These are phyloP conservation scores for Arothron firmamentum DNA, from an alignment of 2,113 vertebrate genomes.

Conservation along the genomic window DNA sequence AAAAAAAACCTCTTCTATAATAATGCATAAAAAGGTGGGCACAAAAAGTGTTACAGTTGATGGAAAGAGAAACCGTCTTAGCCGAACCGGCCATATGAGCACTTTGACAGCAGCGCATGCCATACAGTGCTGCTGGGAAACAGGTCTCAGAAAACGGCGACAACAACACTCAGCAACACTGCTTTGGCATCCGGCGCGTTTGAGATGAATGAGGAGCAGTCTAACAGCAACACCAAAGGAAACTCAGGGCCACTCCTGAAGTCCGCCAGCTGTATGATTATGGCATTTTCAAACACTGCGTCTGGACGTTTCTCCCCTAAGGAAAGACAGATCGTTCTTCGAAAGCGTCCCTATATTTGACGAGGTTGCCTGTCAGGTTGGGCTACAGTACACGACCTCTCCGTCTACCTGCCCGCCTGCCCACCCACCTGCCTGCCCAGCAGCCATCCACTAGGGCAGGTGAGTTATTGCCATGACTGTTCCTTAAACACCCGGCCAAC, in stretches of 20 bases:
- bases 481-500: constrained; percentile 37
- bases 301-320: constrained; percentile 26
- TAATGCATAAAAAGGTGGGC: constrained; percentile 51
- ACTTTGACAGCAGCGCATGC: constrained; percentile 54
- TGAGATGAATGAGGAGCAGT: constrained; percentile 49
- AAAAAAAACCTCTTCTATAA: constrained; percentile 47
- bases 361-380: too few relatives aligned
- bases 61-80: constrained; percentile 51
- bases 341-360: constrained; percentile 32
- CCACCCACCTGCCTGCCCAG: constrained; percentile 17
- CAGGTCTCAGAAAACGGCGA: constrained; percentile 22
- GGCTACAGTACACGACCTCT: too few relatives aligned
- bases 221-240: constrained; percentile 17
- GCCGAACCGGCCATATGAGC: constrained; percentile 62
- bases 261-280: constrained; percentile 43
- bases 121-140: constrained; percentile 34
- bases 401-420: constrained; percentile 3
- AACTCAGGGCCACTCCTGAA: constrained; percentile 21
- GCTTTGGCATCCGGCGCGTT: constrained; percentile 31
- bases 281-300: constrained; percentile 13
- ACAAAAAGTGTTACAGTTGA: constrained; percentile 48
- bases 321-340: constrained; percentile 34
- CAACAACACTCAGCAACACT: constrained; percentile 27
- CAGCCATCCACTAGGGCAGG: constrained; percentile 51
- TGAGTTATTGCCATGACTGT: constrained; percentile 62